Evolutionary conservation across 2,797 vertebrate genomes (phyloP).

Genomic region (Cichlasoma orientale): DNA sequence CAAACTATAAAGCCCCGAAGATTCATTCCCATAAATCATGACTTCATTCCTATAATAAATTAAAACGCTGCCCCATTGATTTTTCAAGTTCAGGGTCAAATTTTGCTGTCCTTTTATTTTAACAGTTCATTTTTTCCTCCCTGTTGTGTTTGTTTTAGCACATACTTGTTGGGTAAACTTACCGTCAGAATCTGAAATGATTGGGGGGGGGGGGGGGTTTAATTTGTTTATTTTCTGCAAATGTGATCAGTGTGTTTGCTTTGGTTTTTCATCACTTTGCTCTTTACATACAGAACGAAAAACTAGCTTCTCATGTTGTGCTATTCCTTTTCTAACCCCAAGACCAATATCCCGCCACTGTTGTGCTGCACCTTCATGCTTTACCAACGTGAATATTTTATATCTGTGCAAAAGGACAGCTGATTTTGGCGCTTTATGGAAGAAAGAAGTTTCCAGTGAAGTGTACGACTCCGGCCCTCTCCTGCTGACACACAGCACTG

Average conservation of each 20-base stretch:
- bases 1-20: not conserved
- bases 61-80: not conserved
- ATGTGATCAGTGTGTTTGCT: not conserved
- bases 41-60: not conserved
- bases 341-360: not conserved
- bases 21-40: not conserved
- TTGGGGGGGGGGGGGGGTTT: too few species aligned
- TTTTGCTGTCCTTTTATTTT: fast-evolving
- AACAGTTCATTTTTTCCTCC: not conserved
- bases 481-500: conserved; percentile 13
- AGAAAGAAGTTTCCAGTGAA: not conserved
- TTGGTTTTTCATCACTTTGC: not conserved
- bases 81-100: not conserved
- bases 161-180: too few species aligned
- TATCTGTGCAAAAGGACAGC: not conserved
- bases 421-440: not conserved
- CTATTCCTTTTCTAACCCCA: not conserved
- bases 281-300: not conserved
- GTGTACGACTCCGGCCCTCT: not conserved
- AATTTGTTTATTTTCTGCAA: not conserved
- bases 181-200: too few species aligned
- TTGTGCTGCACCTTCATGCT: not conserved
- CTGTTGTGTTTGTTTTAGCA: fast-evolving
- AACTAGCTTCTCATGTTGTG: not conserved
- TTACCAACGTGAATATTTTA: not conserved